These are phyloP conservation scores for Xiphophorus couchianus DNA, from an alignment of 2,113 vertebrate genomes.

Conservation along the genomic window DNA sequence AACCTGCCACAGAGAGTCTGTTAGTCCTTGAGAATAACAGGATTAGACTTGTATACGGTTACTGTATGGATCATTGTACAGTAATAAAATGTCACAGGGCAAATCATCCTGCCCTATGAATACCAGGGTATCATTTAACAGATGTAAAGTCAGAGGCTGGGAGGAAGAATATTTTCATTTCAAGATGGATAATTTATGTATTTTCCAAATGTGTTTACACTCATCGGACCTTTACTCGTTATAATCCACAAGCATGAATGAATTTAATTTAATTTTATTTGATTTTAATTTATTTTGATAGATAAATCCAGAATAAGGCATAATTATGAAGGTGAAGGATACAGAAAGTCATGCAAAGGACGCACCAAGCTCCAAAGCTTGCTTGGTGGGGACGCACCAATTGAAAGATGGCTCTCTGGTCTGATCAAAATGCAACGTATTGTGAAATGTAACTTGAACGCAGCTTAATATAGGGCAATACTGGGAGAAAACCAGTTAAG, in stretches of 20 bases:
- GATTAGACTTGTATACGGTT: constrained; percentile 14
- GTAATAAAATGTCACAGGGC: constrained; percentile 22
- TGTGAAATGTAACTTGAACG: neutral
- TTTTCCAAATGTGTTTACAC: neutral
- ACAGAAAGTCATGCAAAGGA: neutral
- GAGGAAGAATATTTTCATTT: neutral
- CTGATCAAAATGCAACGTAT: too few species aligned
- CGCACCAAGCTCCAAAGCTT: too few species aligned
- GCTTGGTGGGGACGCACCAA: neutral
- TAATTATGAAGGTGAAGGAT: neutral
- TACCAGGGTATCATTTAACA: constrained; percentile 14
- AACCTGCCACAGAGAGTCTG: neutral
- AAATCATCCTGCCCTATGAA: constrained; percentile 12
- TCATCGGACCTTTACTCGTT: neutral
- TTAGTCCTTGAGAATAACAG: constrained; percentile 17
- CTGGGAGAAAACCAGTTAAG: too few species aligned
- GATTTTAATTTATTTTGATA: neutral
- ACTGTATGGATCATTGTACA: constrained; percentile 11
- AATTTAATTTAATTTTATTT: neutral
- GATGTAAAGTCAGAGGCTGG: constrained; percentile 5
- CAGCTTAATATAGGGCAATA: neutral
- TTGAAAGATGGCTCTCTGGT: too few species aligned
- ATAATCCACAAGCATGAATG: neutral
- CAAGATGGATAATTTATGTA: neutral
- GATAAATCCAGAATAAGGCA: neutral